Evolutionary conservation across 1,140 invertebrate genomes (phyloP).

Genomic region (Nymphalis io): DNA sequence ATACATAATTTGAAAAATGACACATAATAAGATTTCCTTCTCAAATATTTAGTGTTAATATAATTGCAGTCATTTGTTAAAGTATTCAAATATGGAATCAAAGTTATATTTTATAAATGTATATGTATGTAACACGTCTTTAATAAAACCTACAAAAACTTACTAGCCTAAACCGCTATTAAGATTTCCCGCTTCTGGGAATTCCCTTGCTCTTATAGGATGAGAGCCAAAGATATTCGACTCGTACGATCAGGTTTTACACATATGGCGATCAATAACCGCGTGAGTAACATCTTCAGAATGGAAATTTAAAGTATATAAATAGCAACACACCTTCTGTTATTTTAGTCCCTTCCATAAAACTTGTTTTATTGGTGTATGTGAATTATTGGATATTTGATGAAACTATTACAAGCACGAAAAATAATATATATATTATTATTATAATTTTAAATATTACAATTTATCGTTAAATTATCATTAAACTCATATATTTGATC

Average conservation of each 20-base stretch:
- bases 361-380: no score
- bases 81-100: neutral
- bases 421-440: no score
- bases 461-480: no score
- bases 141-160: neutral
- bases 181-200: conserved; percentile 7
- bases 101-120: neutral
- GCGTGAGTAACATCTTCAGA: neutral
- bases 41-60: no score
- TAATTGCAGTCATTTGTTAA: neutral
- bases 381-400: no score
- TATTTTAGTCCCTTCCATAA: neutral
- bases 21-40: no score
- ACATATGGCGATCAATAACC: neutral
- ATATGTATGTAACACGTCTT: no score
- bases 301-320: neutral
- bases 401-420: no score
- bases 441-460: no score
- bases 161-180: neutral
- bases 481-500: no score
- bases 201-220: neutral
- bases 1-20: no score
- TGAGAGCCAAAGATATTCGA: neutral
- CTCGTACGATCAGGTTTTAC: neutral
- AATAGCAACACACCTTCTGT: neutral